Percentiles rank a stretch among this genome's conserved stretches.
phyloP scores from a whole-genome alignment of 2,113 vertebrate species.

The Sturnira hondurensis region DNA sequence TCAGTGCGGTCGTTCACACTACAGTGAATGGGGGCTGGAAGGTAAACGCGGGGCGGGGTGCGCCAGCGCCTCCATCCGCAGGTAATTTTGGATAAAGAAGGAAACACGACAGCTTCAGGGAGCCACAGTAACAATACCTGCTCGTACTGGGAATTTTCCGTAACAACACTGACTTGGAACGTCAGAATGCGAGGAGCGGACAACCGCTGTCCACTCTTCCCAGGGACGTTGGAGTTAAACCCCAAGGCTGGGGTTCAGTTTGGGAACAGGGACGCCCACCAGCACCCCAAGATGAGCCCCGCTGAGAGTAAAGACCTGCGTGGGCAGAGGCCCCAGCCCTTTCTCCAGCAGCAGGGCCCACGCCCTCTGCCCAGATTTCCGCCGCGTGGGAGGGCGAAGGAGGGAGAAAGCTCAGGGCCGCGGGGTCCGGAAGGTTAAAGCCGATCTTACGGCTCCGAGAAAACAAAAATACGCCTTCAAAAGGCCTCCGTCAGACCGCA shows the following conservation, averaged over 20 bases:
- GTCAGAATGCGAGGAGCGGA: not conserved
- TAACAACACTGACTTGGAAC: not conserved
- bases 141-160: not conserved
- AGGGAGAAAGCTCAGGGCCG: no score
- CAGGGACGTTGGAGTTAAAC: not conserved
- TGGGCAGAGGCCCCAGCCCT: not conserved
- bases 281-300: not conserved
- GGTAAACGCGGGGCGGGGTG: not conserved
- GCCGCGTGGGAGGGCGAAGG: no score
- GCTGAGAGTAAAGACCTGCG: not conserved
- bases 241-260: not conserved
- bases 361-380: no score
- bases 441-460: not conserved
- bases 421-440: not conserved
- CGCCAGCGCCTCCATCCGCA: not conserved
- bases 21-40: not conserved
- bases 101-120: not conserved
- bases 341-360: not conserved
- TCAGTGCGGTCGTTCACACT: not conserved
- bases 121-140: not conserved
- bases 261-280: not conserved
- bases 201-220: no score
- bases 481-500: not conserved
- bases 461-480: not conserved
- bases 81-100: not conserved